phyloP scores from a whole-genome alignment of 2,797 vertebrate genomes.

The Mastacembelus armatus region DNA sequence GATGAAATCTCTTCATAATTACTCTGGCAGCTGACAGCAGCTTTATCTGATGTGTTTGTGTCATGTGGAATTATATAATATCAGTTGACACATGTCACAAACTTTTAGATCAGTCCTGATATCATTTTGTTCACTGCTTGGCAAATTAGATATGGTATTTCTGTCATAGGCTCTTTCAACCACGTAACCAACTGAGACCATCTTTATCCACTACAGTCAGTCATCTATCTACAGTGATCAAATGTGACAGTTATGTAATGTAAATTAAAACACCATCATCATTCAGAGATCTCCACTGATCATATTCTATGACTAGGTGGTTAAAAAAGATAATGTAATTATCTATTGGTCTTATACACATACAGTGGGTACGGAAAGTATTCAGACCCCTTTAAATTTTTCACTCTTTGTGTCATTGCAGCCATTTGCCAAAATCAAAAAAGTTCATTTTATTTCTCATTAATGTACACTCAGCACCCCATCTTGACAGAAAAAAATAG shows the following conservation, averaged over 20 bases:
- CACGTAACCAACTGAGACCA: background rate
- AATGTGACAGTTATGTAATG: conserved; percentile 23
- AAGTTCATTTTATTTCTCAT: too few species aligned
- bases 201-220: conserved; percentile 1
- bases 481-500: too few species aligned
- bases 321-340: too few species aligned
- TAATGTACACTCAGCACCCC: too few species aligned
- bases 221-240: background rate
- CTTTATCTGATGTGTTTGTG: conserved; percentile 14
- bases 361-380: too few species aligned
- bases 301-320: too few species aligned
- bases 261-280: conserved; percentile 28
- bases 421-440: too few species aligned
- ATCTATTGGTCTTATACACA: too few species aligned
- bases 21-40: conserved; percentile 24
- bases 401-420: too few species aligned
- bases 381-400: too few species aligned
- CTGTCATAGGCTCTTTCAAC: conserved; percentile 2
- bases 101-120: conserved; percentile 23
- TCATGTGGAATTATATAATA: conserved; percentile 18
- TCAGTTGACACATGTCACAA: conserved; percentile 35
- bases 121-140: background rate
- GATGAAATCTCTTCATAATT: conserved; percentile 11
- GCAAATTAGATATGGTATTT: background rate
- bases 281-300: too few species aligned